Evolutionary conservation across 1,140 invertebrate species (phyloP), one percentile per base, ranked within the genome.

Genomic region (Megathymus violae): DNA sequence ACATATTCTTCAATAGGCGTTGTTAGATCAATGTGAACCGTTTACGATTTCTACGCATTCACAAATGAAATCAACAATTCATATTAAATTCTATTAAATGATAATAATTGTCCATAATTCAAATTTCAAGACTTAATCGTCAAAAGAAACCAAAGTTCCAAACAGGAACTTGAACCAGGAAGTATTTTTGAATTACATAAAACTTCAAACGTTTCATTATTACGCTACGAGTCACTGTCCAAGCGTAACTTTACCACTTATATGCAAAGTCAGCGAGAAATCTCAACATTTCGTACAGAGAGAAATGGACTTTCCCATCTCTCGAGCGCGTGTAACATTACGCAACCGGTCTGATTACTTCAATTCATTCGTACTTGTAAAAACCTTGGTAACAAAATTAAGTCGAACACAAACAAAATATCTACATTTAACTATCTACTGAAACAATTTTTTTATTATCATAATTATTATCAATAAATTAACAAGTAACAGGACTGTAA

Each of bases 251-350:
- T 46, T 60, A 31, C 38, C 62, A 56, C 58, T 48, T 64, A 60
- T 73, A 73, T 71, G 70, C 70, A 65, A 76, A 67, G 74, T 76
- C 71, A 77, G 69, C 60, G 69, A 71, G 71, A 77, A 73, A 73
- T 75, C 69, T 71, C 40, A 25, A 68, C 65, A 65, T 69, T 77
- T 79, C 71, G 72, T 77, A 77, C 56, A 67, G 61, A 68, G 76
- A 79, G 76, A 79, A 79, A 79, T 77, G 76, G 61, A 75, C 76
- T 79, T 79, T 79, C 76, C 73, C 64, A 72, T 64, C 52, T 65
- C 43, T 60, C 63, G 40, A 31, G 46, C 13, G 31, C 41, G 44
- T 36, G 62, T 59, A 63, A 46, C 16, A 64, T 79, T 76, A 62
- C 52, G 62, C 41, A 79, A 79, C 51, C 59, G 25, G 44, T 71